Conservation (phyloP, 2,888 invertebrate genomes). For the Podotricha telesiphe region DNA sequence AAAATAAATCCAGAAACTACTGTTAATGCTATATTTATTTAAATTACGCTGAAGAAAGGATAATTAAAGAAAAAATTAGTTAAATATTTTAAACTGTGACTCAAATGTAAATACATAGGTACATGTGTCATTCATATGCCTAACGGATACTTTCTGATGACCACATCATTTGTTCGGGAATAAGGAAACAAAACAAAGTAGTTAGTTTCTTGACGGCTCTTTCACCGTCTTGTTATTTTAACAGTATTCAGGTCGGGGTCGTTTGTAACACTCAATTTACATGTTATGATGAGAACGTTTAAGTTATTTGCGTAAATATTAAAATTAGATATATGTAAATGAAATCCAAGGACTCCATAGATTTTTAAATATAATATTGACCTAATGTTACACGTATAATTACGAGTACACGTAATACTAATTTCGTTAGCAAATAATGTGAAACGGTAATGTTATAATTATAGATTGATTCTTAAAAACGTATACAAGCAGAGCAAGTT, state of each 20-base stretch:
- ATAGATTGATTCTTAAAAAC: conserved; percentile 30
- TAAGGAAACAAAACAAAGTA: conserved; percentile 39
- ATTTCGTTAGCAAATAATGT: background rate
- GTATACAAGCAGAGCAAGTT: conserved; percentile 27
- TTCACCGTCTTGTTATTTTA: conserved; percentile 31
- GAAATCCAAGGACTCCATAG: background rate
- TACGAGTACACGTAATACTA: background rate
- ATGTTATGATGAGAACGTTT: background rate
- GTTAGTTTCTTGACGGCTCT: conserved; percentile 31
- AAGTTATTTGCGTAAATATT: background rate
- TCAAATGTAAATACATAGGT: conserved; percentile 28
- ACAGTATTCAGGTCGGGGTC: conserved; percentile 28
- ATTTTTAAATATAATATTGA: background rate
- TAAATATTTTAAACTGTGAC: conserved; percentile 31
- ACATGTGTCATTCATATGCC: conserved; percentile 41
- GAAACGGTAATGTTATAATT: conserved; percentile 20
- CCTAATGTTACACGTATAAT: background rate
- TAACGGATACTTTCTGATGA: conserved; percentile 43
- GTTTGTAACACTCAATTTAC: conserved; percentile 15
- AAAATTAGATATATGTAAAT: no score
- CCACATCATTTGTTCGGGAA: conserved; percentile 39
- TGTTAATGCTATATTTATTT: background rate
- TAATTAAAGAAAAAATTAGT: conserved; percentile 22
- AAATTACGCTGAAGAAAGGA: background rate
- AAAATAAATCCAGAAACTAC: background rate